These are phyloP conservation scores for Taeniopygia guttata DNA, from an alignment of 2,797 vertebrate species.

Conservation along the genomic window DNA sequence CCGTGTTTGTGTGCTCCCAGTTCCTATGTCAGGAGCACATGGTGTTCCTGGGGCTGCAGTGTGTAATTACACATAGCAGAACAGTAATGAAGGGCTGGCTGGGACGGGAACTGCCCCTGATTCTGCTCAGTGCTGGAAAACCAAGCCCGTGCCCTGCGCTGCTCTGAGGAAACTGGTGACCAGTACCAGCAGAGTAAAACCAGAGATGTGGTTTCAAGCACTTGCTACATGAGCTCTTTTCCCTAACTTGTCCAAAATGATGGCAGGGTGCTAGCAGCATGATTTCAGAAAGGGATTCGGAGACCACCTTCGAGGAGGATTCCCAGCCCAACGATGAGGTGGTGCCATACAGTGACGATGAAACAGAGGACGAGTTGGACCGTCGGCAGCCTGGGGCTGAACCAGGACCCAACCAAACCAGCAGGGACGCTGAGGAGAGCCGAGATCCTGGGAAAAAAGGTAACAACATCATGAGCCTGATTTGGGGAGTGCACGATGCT, in stretches of 20 bases:
- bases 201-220: neutral
- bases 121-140: neutral
- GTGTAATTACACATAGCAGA: neutral
- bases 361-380: constrained; percentile 87
- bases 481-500: fast-evolving
- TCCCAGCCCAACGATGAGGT: constrained; percentile 90
- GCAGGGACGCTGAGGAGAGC: constrained; percentile 43
- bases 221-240: fast-evolving
- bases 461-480: neutral
- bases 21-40: fast-evolving
- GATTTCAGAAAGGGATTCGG: constrained; percentile 71
- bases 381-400: constrained; percentile 33
- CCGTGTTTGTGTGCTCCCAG: neutral
- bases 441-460: constrained; percentile 66
- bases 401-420: constrained; percentile 28
- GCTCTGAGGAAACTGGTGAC: neutral
- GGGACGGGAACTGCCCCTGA: neutral
- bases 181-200: neutral
- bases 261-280: constrained; percentile 57
- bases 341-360: constrained; percentile 94
- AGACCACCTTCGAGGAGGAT: constrained; percentile 75
- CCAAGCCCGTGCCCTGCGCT: fast-evolving
- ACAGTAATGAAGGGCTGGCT: neutral
- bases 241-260: neutral
- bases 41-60: neutral